Conservation (phyloP, 2,797 vertebrate genomes). For the Rhabdophis nuchalis region DNA sequence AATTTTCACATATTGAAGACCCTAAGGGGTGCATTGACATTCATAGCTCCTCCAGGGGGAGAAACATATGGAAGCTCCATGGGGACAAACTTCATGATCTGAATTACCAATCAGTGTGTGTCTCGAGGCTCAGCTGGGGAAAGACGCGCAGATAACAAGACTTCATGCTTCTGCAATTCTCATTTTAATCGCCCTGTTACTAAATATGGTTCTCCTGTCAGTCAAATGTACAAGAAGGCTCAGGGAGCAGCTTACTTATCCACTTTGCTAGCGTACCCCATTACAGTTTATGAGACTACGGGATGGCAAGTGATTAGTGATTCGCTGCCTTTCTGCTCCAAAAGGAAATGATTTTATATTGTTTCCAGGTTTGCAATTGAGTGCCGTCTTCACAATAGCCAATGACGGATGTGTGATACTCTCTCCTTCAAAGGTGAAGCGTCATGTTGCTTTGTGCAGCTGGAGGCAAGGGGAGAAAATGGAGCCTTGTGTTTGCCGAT, state of each 20-base stretch:
- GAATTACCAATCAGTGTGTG: constrained; percentile 16
- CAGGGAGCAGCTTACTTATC: constrained; percentile 30
- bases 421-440: not conserved
- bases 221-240: constrained; percentile 35
- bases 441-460: not conserved
- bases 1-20: constrained; percentile 42
- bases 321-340: not conserved
- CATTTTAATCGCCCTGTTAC: constrained; percentile 59
- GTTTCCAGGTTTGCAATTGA: not conserved
- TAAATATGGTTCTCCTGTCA: constrained; percentile 35
- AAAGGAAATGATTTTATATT: not conserved
- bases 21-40: constrained; percentile 66
- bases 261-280: not conserved
- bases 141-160: constrained; percentile 60
- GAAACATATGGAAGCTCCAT: constrained; percentile 44
- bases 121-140: constrained; percentile 42
- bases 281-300: not conserved
- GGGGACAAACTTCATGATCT: not conserved
- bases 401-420: too few relatives aligned
- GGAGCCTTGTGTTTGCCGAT: not conserved
- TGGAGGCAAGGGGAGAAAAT: not conserved
- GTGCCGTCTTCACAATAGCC: not conserved
- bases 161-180: constrained; percentile 60
- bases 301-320: not conserved
- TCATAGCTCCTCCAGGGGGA: constrained; percentile 52